Evolutionary conservation across 2,888 invertebrate species (phyloP), one percentile per base, ranked within the genome.

Genomic region (Calliopum simillimum): DNA sequence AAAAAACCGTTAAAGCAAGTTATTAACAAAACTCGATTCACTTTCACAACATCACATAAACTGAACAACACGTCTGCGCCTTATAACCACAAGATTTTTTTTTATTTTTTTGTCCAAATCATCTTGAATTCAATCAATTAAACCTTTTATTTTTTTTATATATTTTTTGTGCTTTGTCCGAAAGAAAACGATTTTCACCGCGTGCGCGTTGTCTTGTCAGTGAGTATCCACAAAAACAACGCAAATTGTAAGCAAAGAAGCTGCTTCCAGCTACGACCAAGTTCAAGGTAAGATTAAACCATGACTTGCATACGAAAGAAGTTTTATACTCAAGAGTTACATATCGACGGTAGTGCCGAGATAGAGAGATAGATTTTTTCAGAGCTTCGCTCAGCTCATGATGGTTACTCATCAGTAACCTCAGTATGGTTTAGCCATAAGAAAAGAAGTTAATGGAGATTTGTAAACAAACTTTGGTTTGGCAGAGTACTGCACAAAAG

Each of bases 271-370:
- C 73, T 82, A 77, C 82, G 79, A 82, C 78, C 85, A 85, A 85
- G 85, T 85, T 85, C 85, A 85, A 85, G 85, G 86, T 85, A 85
- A 82, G 80, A 81, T 85, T 85, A 79, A 85, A 79, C 83, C 84
- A 81, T 83, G 84, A 82, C 84, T 80, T 77, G 84, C 82, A 84
- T 84, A 82, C 81, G 79, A 81, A 85, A 85, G 84, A 84, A 83
- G 84, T 82, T 85, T 81, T 85, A 85, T 85, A 85, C 82, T 72
- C 58, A 56, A 59, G 49, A n/a, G n/a, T n/a, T n/a, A n/a, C 53
- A 16, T 13, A 49, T 16, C 47, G 19, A 71, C 33, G 33, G 33
- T 1, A 8, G 33, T 33, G 3, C 1, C 1, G 33, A 5, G 33
- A 33, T 8, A 33, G 33, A 4, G 25, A 8, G 33, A n/a, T n/a